These are phyloP conservation scores for Mactromeris polynyma DNA, from an alignment of 2,888 invertebrate species.

Conservation along the genomic window DNA sequence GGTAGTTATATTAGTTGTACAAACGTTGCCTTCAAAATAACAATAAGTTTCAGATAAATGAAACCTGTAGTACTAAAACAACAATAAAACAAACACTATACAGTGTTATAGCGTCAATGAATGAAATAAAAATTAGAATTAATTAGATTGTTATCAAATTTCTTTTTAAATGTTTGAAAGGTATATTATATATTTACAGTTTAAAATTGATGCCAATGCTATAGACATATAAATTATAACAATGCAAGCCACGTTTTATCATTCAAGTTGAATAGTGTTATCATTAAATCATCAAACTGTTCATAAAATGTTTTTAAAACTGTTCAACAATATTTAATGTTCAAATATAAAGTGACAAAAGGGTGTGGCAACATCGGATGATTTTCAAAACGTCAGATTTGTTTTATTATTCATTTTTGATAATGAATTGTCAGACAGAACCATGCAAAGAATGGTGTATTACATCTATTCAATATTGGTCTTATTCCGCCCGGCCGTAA, in stretches of 20 bases:
- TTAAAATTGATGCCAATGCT: neutral
- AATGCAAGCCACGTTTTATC: neutral
- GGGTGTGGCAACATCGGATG: neutral
- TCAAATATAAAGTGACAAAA: neutral
- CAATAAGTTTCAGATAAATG: too few relatives aligned
- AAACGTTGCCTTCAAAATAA: too few relatives aligned
- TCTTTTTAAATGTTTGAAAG: too few relatives aligned
- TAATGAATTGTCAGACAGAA: neutral
- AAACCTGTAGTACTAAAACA: too few relatives aligned
- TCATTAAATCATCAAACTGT: neutral
- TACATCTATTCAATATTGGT: neutral
- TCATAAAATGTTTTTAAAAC: neutral
- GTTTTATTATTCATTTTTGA: constrained; percentile 4
- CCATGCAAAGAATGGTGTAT: constrained; percentile 4
- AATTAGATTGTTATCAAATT: too few relatives aligned
- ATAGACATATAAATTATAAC: neutral
- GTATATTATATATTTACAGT: too few relatives aligned
- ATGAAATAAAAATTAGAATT: too few relatives aligned
- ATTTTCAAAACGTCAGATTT: neutral
- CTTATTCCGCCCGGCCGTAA: neutral
- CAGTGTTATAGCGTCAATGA: too few relatives aligned
- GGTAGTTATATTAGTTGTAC: too few relatives aligned
- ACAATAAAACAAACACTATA: too few relatives aligned
- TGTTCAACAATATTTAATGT: neutral
- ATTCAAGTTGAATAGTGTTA: too few relatives aligned